A percentile compares a stretch with the other conserved stretches of the same genome.
Conservation (phyloP, 1,140 invertebrate genomes). For the Caenorhabditis briggsae region DNA sequence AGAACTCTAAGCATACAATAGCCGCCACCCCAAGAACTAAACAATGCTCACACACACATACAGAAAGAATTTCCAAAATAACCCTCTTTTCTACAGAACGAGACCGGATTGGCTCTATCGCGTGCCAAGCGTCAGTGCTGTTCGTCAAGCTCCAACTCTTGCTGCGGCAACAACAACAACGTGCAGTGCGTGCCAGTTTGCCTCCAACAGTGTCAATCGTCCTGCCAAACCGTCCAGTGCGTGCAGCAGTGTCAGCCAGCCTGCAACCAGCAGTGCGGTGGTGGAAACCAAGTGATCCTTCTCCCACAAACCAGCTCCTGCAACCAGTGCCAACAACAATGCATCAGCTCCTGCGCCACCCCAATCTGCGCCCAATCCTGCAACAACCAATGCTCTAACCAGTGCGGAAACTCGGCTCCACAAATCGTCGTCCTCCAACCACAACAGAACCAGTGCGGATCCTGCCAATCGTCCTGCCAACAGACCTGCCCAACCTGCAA, state of each 20-base stretch:
- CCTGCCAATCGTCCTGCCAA: conserved; percentile 59
- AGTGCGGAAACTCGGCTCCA: conserved; percentile 46
- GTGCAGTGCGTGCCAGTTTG: conserved; percentile 58
- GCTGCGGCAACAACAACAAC: conserved; percentile 51
- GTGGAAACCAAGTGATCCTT: conserved; percentile 53
- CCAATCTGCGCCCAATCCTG: conserved; percentile 59
- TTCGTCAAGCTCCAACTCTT: conserved; percentile 33
- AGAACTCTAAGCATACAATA: conserved; percentile 21
- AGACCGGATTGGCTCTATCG: conserved; percentile 57
- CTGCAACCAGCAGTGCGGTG: conserved; percentile 61
- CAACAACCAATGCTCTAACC: conserved; percentile 42
- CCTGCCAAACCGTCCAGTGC: conserved; percentile 40
- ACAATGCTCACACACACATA: background rate
- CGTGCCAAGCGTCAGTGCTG: conserved; percentile 63
- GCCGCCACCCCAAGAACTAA: background rate
- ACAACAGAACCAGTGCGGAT: conserved; percentile 57
- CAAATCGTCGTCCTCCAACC: conserved; percentile 57
- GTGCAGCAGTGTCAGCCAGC: conserved; percentile 33
- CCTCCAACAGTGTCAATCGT: conserved; percentile 57
- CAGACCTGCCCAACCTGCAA: conserved; percentile 53
- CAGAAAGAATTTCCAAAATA: background rate
- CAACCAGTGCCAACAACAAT: conserved; percentile 57
- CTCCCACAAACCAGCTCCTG: conserved; percentile 59
- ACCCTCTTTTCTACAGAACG: conserved; percentile 15
- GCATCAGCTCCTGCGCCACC: conserved; percentile 56